Conservation (phyloP, 2,888 invertebrate species). For the Isotomurus palustris region DNA sequence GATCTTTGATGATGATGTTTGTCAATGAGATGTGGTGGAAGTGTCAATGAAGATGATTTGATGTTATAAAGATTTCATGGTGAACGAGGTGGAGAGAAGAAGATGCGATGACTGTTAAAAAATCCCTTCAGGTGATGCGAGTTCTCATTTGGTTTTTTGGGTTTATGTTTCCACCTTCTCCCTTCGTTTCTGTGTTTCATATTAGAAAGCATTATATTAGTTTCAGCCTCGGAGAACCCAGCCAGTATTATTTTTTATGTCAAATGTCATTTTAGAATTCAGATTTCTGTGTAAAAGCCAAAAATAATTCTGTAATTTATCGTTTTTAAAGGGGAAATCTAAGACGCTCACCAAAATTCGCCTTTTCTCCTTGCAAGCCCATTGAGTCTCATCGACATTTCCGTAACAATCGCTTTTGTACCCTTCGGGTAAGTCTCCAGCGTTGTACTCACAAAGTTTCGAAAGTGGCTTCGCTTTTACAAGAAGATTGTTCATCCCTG, state of each 20-base stretch:
- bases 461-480: constrained; percentile 60
- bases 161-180: constrained; percentile 39
- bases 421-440: constrained; percentile 60
- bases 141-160: constrained; percentile 5
- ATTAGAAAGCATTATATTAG: constrained; percentile 24
- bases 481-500: constrained; percentile 40
- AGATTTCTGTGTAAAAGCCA: not conserved
- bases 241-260: not conserved
- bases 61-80: constrained; percentile 18
- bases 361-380: constrained; percentile 74
- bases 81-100: not conserved
- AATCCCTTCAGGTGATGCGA: too few species aligned
- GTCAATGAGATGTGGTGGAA: too few species aligned
- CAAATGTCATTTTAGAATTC: not conserved
- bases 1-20: too few species aligned
- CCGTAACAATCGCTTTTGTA: constrained; percentile 75
- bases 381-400: constrained; percentile 72
- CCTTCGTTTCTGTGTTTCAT: constrained; percentile 32
- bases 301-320: too few species aligned
- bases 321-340: constrained; percentile 9
- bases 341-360: constrained; percentile 65
- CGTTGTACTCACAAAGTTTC: constrained; percentile 70
- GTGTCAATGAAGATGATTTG: constrained; percentile 3
- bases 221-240: too few species aligned
- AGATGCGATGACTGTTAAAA: not conserved